These are phyloP conservation scores for Macropus fuliginosus DNA, from an alignment of 2,797 vertebrate genomes.

Conservation along the genomic window DNA sequence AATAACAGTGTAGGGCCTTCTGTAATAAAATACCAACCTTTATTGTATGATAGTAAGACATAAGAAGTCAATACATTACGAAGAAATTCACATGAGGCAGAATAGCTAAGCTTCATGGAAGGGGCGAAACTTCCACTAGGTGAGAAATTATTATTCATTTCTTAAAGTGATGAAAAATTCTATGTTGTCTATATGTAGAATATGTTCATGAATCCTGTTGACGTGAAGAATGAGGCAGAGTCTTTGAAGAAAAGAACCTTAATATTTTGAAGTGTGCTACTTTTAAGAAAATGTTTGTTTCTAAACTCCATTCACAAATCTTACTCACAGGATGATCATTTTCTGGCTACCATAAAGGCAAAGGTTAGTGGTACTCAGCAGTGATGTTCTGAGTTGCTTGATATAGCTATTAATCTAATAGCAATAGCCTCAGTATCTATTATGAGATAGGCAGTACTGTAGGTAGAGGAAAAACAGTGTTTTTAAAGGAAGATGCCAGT, in stretches of 20 bases:
- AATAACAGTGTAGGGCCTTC: not conserved
- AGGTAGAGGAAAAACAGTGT: not conserved
- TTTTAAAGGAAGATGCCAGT: not conserved
- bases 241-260: constrained; percentile 33
- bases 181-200: not conserved
- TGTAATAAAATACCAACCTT: not conserved
- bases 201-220: not conserved
- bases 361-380: not conserved
- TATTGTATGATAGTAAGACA: not conserved
- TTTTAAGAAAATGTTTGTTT: not conserved
- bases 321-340: not conserved
- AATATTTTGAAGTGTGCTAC: constrained; percentile 8
- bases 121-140: not conserved
- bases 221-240: not conserved
- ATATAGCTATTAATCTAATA: not conserved
- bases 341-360: not conserved
- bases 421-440: not conserved
- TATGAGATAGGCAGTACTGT: not conserved
- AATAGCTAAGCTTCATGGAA: not conserved
- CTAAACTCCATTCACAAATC: not conserved
- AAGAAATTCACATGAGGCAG: not conserved
- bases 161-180: not conserved
- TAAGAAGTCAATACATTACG: not conserved
- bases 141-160: not conserved
- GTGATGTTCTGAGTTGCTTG: not conserved